Evolutionary conservation across 2,797 vertebrate species (phyloP).

Genomic region (Hylomyscus alleni): DNA sequence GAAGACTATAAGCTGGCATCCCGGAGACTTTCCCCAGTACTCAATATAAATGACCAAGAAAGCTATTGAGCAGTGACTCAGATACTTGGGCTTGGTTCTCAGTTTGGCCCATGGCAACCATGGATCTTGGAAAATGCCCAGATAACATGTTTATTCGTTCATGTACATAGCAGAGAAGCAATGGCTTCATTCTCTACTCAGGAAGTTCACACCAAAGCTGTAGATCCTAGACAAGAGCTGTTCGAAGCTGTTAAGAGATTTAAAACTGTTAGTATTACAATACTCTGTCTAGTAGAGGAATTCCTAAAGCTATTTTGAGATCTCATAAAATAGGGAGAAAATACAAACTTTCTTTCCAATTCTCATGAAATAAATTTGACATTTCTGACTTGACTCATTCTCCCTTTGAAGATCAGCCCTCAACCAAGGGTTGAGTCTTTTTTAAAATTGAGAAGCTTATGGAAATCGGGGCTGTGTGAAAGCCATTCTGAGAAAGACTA

Average conservation of each 20-base stretch:
- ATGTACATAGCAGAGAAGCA: not conserved
- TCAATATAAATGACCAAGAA: not conserved
- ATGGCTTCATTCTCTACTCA: not conserved
- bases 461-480: not conserved
- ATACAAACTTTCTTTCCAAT: constrained; percentile 72
- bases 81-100: not conserved
- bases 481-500: not conserved
- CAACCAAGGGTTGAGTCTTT: constrained; percentile 52
- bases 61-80: not conserved
- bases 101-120: not conserved
- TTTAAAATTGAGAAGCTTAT: constrained; percentile 45
- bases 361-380: constrained; percentile 74
- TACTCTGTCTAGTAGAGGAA: constrained; percentile 51
- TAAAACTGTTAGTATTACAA: not conserved
- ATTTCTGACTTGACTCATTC: constrained; percentile 80
- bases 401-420: constrained; percentile 74
- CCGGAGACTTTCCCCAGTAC: not conserved
- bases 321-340: constrained; percentile 80
- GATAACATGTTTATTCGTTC: not conserved
- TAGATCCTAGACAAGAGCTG: not conserved
- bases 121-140: not conserved
- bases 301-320: constrained; percentile 80
- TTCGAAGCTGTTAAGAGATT: not conserved
- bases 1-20: not conserved
- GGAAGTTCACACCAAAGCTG: not conserved